Evolutionary conservation across 2,888 invertebrate genomes (phyloP).

Genomic region (Agonopterix heracliana): DNA sequence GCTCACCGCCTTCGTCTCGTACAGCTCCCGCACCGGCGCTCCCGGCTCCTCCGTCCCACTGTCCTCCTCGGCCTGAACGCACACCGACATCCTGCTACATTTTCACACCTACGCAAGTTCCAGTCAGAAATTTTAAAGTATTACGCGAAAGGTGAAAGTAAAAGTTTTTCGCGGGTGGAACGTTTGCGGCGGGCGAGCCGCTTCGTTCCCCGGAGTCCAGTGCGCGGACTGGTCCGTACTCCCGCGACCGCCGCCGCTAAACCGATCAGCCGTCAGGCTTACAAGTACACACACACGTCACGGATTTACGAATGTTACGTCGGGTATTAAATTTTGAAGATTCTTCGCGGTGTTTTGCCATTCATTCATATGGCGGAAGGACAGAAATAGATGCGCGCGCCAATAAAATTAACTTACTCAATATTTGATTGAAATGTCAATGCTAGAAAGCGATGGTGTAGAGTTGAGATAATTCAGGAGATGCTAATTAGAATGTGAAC

Average conservation of each 20-base stretch:
- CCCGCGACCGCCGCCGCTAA: slow-evolving; percentile 37
- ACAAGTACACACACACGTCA: slow-evolving; percentile 39
- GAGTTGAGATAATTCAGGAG: too few relatives aligned
- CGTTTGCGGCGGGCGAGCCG: slow-evolving; percentile 5
- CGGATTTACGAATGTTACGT: slow-evolving; percentile 46
- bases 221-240: slow-evolving; percentile 25
- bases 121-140: not conserved
- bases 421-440: not conserved
- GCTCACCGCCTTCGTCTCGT: slow-evolving; percentile 60
- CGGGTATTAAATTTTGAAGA: slow-evolving; percentile 40
- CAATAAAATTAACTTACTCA: slow-evolving; percentile 10
- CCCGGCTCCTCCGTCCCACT: slow-evolving; percentile 45
- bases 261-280: slow-evolving; percentile 42
- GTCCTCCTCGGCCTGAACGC: slow-evolving; percentile 51
- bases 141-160: not conserved
- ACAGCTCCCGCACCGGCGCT: slow-evolving; percentile 41
- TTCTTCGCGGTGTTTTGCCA: slow-evolving; percentile 24
- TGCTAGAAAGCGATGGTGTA: not conserved
- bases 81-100: slow-evolving; percentile 61
- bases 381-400: slow-evolving; percentile 26
- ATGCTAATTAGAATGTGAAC: too few relatives aligned
- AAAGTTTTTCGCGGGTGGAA: not conserved
- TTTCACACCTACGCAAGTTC: slow-evolving; percentile 7
- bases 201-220: slow-evolving; percentile 9
- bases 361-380: slow-evolving; percentile 33